These are phyloP conservation scores for Lepidurus packardi DNA, from an alignment of 1,140 invertebrate genomes.

Conservation along the genomic window DNA sequence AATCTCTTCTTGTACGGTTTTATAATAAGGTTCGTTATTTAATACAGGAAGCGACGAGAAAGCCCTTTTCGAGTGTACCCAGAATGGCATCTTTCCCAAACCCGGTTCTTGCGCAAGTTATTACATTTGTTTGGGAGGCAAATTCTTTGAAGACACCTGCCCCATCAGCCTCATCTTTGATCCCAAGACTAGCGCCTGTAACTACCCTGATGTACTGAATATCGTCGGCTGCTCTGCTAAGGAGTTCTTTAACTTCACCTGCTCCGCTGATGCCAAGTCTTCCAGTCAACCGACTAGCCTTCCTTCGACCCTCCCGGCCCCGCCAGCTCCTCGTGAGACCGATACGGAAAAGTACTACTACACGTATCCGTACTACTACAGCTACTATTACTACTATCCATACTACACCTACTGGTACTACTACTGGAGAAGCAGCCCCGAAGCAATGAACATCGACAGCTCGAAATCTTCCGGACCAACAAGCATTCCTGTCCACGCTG, in stretches of 20 bases:
- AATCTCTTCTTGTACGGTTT: too few relatives aligned
- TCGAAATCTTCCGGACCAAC: too few relatives aligned
- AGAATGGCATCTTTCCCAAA: not conserved
- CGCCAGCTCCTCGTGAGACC: not conserved
- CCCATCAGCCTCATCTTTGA: not conserved
- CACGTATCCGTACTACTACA: not conserved
- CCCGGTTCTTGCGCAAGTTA: not conserved
- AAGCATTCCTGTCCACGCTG: not conserved
- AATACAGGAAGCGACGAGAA: too few relatives aligned
- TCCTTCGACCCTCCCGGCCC: not conserved
- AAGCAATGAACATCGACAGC: not conserved
- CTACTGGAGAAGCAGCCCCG: conserved; percentile 5
- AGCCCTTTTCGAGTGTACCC: not conserved
- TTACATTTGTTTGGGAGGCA: not conserved
- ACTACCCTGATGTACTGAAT: conserved; percentile 7
- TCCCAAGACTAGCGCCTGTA: not conserved
- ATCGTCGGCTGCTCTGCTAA: not conserved
- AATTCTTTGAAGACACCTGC: not conserved
- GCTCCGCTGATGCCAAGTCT: not conserved
- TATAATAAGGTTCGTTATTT: too few relatives aligned
- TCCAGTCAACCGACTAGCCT: not conserved
- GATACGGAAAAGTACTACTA: not conserved
- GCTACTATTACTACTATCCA: conserved; percentile 18
- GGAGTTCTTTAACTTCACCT: not conserved
- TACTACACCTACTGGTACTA: conserved; percentile 18